Base-by-base conservation (phyloP, 2,888 invertebrate species). In the Hydriomena furcata region DNA sequence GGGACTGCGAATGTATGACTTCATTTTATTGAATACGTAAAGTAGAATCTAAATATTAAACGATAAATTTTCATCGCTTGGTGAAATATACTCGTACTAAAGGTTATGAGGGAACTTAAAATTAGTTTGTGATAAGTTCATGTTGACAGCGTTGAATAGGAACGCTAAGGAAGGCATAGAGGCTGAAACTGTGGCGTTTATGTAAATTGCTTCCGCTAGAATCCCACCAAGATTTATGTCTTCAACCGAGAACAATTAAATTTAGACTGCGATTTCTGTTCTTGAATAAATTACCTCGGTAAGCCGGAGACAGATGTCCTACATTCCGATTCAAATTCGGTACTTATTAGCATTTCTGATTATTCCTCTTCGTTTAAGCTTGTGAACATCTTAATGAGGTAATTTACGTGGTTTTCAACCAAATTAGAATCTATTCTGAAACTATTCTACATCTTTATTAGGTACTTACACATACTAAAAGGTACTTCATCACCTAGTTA, bases 171-270 rank as follows among this genome's bases (percentile, higher is more conserved):
- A 82, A 81, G 76, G 75, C 73, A 76, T 76, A 71, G 73, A 79
- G 65, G 66, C 68, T 58, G 67, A 71, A 76, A 82, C 78, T 73
- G 73, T 68, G 72, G 73, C 79, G 67, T 82, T 86, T 85, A 86
- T 87, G 86, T 83, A 87, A 86, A 86, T 85, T 70, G 76, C 79
- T 85, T 86, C 83, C 87, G 79, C 79, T 67, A 77, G 81, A 80
- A 84, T 84, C 82, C 81, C 73, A 68, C 74, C 58, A 71, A 81
- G 85, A 87, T 87, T 87, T 84, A 86, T 84, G 80, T 73, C 72
- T 79, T 66, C 41, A 71, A 80, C 82, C 82, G 80, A 73, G 80
- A 84, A 85, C 83, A 87, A 87, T 88, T 87, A 86, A 87, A 85
- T 84, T 83, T 81, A 77, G 78, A 79, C 77, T 71, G 68, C 72